A percentile compares a stretch with the other conserved stretches of the same genome.
Evolutionary conservation across 2,888 invertebrate genomes (phyloP).

Genomic region (Tiliacea citrago): DNA sequence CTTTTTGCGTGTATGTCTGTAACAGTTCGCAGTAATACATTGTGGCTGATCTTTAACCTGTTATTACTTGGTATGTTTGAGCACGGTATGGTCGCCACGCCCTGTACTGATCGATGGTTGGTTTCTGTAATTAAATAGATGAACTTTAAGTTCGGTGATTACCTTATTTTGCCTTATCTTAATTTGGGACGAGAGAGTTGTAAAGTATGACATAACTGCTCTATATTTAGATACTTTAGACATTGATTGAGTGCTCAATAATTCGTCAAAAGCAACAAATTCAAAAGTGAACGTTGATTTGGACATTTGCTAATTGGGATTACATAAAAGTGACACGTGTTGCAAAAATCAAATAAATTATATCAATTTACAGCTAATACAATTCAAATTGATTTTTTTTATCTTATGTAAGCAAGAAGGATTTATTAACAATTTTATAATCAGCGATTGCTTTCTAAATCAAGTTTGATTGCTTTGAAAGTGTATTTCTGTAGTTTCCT

Average conservation of each 20-base stretch:
- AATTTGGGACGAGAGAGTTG: neutral
- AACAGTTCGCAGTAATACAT: conserved; percentile 47
- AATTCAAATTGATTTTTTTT: conserved; percentile 42
- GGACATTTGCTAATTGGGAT: conserved; percentile 23
- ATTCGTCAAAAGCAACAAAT: neutral
- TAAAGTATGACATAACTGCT: neutral
- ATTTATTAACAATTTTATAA: conserved; percentile 45
- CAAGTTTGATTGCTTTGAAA: conserved; percentile 65
- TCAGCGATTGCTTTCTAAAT: conserved; percentile 62
- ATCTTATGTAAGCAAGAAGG: conserved; percentile 52
- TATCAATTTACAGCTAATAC: conserved; percentile 38
- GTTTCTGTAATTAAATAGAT: conserved; percentile 64
- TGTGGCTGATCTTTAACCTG: conserved; percentile 59
- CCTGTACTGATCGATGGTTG: conserved; percentile 76
- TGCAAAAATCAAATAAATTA: conserved; percentile 27
- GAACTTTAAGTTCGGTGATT: conserved; percentile 57
- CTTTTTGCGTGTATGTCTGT: conserved; percentile 16
- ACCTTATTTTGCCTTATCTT: conserved; percentile 16
- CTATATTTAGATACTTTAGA: neutral
- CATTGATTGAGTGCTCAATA: neutral
- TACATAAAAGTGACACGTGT: conserved; percentile 20
- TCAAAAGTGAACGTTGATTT: conserved; percentile 24
- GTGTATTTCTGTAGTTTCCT: conserved; percentile 68
- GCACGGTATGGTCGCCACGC: conserved; percentile 66
- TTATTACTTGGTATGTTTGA: conserved; percentile 65